These are phyloP conservation scores for Aricia agestis DNA, from an alignment of 1,140 invertebrate genomes.

Conservation along the genomic window DNA sequence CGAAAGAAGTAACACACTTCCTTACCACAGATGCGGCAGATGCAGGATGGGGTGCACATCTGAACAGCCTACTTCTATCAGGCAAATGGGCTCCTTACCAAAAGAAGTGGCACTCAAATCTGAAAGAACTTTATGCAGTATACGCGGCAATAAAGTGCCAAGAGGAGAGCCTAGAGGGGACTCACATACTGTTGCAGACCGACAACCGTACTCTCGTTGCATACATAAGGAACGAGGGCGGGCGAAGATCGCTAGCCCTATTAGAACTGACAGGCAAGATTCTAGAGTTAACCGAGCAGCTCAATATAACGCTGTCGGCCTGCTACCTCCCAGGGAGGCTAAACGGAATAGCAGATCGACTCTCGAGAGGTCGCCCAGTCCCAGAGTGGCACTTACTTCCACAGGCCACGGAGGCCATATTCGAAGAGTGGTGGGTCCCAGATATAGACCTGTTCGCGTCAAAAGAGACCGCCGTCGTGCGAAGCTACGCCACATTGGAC, in stretches of 20 bases:
- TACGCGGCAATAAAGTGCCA: constrained; percentile 20
- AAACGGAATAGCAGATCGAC: too few species aligned
- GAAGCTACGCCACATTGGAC: too few species aligned
- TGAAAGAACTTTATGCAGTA: constrained; percentile 45
- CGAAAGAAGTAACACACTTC: constrained; percentile 31
- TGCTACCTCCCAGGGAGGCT: neutral
- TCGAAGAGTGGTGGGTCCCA: too few species aligned
- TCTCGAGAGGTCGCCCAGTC: neutral
- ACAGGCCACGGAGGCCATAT: constrained; percentile 12
- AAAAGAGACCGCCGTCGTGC: too few species aligned
- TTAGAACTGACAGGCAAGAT: neutral
- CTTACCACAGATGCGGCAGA: constrained; percentile 44
- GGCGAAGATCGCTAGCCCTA: constrained; percentile 17
- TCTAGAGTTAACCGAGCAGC: neutral
- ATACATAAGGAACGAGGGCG: constrained; percentile 28
- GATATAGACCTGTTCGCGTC: too few species aligned
- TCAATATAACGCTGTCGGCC: neutral
- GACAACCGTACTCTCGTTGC: constrained; percentile 29
- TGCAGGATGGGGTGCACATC: constrained; percentile 32
- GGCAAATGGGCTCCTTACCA: constrained; percentile 28
- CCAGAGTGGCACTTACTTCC: too few species aligned
- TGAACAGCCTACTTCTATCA: constrained; percentile 27
- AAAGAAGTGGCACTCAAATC: constrained; percentile 41
- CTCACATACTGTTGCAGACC: constrained; percentile 22
- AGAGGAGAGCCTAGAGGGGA: neutral